A percentile compares a stretch with the other conserved stretches of the same genome.
phyloP scores from a whole-genome alignment of 2,888 invertebrate genomes.

The Eristalis pertinax region DNA sequence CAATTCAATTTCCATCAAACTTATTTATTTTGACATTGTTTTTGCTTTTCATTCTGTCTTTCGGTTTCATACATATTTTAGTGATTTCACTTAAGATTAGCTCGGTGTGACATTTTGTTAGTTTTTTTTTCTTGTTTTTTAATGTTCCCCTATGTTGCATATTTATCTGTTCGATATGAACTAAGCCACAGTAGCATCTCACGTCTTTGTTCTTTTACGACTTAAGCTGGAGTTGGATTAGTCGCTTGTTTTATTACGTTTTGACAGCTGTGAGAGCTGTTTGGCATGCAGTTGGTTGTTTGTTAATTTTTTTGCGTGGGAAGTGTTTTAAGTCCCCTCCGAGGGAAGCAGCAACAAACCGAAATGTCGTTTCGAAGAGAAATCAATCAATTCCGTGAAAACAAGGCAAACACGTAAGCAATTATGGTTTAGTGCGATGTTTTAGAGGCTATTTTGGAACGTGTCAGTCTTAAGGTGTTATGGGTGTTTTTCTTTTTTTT shows the following conservation, averaged over 20 bases:
- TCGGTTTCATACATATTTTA: background rate
- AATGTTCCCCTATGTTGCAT: slow-evolving; percentile 4
- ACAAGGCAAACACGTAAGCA: slow-evolving; percentile 7
- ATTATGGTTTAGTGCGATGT: background rate
- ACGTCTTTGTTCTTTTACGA: slow-evolving; percentile 28
- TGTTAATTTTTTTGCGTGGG: background rate
- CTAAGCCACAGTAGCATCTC: slow-evolving; percentile 30
- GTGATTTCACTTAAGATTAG: slow-evolving; percentile 16
- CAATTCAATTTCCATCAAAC: background rate
- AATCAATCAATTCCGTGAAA: slow-evolving; percentile 2
- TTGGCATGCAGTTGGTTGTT: slow-evolving; percentile 19
- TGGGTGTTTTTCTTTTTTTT: background rate
- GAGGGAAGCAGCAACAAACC: background rate
- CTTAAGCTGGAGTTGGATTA: slow-evolving; percentile 24
- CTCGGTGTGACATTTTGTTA: slow-evolving; percentile 16
- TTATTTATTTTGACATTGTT: background rate
- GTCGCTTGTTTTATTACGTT: slow-evolving; percentile 21
- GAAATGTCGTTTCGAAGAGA: slow-evolving; percentile 3
- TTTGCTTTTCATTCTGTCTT: background rate
- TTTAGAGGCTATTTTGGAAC: background rate
- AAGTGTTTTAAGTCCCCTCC: background rate
- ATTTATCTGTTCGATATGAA: slow-evolving; percentile 17
- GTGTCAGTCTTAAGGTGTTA: background rate
- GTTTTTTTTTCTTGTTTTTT: background rate
- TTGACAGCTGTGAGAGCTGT: slow-evolving; percentile 14